Base-by-base conservation (phyloP, 2,113 vertebrate species). In the Siniperca chuatsi region DNA sequence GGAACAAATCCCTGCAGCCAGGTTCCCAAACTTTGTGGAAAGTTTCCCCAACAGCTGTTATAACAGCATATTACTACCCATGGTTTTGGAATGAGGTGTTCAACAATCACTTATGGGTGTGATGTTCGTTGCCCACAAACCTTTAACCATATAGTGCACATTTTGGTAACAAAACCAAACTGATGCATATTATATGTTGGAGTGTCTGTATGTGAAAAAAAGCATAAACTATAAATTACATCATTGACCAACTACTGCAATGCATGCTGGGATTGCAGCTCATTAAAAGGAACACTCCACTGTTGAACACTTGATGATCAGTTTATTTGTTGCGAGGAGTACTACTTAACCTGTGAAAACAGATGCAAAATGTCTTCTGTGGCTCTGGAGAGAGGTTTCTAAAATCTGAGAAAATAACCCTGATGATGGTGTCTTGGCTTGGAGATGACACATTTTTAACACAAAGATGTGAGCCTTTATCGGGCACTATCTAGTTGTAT, bases 11-110 rank as follows among this genome's bases (percentile, higher is more conserved):
- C 23, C 54, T 46, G 61, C 33, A 77, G 23, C 16, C 33, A 33
- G 68, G 29, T 18, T 72, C 44, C 44, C 61, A 62, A 67, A 44
- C 11, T 48, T 64, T 23, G 6, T 15, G 57, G 8, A 68, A 77
- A 60, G 42, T 42, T 13, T 44, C 50, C 71, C 82, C 54, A 61
- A 33, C 62, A 35, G 48, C 77, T 23, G 33, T 70, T 69, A 80
- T 25, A 75, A 76, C 18, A 58, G n/a, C 8, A 69, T 3, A 50
- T 13, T 29, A 29, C 60, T 37, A 35, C 4, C 55, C 18, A 16
- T 50, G 12, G 29, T 25, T 25, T 40, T 52, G 23, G n/a, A 61
- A 11, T 18, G 13, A 54, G 11, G 48, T 42, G 20, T 55, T 55
- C 8, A n/a, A 29, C 37, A 55, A 18, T 71, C 33, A 37, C 18